A percentile compares a stretch with the other conserved stretches of the same genome.
Evolutionary conservation across 2,888 invertebrate genomes (phyloP).

Genomic region (Lasioglossum pauxillum): DNA sequence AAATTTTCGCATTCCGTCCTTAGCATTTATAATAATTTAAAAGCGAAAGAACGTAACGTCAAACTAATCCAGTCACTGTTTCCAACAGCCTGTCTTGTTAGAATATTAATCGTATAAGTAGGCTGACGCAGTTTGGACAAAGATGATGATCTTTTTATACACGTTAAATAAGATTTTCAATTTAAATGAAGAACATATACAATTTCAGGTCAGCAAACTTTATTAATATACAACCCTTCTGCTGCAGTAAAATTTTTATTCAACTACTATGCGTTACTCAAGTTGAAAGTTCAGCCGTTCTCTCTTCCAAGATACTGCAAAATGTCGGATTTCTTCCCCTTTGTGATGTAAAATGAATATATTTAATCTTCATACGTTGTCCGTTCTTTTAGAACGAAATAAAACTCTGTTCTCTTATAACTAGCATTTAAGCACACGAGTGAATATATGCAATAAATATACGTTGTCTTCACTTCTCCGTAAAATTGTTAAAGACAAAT

Average conservation of each 20-base stretch:
- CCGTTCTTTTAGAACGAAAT: not conserved
- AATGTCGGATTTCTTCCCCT: not conserved
- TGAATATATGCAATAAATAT: not conserved
- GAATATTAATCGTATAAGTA: not conserved
- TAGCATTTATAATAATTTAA: not conserved
- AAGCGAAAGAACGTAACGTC: not conserved
- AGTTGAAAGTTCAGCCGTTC: not conserved
- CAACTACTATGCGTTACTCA: not conserved
- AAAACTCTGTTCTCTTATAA: not conserved
- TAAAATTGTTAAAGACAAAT: not conserved
- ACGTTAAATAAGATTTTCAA: not conserved
- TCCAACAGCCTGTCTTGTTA: not conserved
- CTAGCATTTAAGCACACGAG: not conserved
- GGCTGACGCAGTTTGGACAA: not conserved
- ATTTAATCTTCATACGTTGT: not conserved
- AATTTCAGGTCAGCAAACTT: not conserved
- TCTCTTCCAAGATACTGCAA: not conserved
- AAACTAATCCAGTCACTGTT: not conserved
- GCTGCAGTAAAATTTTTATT: not conserved
- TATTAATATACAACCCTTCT: too few species aligned
- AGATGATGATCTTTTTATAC: not conserved
- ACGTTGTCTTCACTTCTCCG: not conserved
- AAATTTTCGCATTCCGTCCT: not conserved
- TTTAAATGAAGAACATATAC: not conserved
- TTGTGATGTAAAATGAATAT: not conserved